Percentiles rank a stretch among this genome's conserved stretches.
These are phyloP conservation scores for Plumapathes pennacea DNA, from an alignment of 92 coral and sea anemone genomes.

Conservation along the genomic window DNA sequence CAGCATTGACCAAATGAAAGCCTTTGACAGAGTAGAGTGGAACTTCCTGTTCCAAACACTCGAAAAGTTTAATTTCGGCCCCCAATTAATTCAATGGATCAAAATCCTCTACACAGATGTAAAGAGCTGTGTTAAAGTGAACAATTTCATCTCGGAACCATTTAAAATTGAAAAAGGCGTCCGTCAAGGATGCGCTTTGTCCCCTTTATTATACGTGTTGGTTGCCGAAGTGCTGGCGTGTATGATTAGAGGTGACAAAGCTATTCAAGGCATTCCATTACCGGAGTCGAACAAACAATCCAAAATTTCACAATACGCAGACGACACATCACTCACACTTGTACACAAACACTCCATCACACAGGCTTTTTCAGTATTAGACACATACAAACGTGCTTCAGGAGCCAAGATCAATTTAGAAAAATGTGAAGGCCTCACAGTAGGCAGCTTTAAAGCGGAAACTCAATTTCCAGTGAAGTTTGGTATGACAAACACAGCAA, in stretches of 20 bases:
- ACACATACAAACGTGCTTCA: conserved; percentile 13
- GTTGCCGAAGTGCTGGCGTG: conserved; percentile 12
- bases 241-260: not conserved
- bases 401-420: conserved; percentile 27
- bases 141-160: not conserved
- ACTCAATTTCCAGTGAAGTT: conserved; percentile 18
- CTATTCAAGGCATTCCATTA: too few species aligned
- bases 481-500: conserved; percentile 15
- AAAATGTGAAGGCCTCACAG: conserved; percentile 30
- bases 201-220: conserved; percentile 33
- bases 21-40: conserved; percentile 16
- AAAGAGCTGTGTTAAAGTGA: not conserved
- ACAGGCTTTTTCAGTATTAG: not conserved
- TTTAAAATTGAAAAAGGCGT: not conserved
- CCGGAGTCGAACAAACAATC: too few species aligned
- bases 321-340: conserved; percentile 22
- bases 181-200: conserved; percentile 24
- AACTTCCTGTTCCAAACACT: not conserved
- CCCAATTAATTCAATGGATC: not conserved
- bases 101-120: not conserved
- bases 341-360: conserved; percentile 1
- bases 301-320: too few species aligned
- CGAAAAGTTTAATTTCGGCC: conserved; percentile 1
- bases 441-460: conserved; percentile 5
- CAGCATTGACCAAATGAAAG: conserved; percentile 5